A percentile compares a stretch with the other conserved stretches of the same genome.
Conservation (phyloP, 1,140 invertebrate genomes). For the Pachypeltis micranthus region DNA sequence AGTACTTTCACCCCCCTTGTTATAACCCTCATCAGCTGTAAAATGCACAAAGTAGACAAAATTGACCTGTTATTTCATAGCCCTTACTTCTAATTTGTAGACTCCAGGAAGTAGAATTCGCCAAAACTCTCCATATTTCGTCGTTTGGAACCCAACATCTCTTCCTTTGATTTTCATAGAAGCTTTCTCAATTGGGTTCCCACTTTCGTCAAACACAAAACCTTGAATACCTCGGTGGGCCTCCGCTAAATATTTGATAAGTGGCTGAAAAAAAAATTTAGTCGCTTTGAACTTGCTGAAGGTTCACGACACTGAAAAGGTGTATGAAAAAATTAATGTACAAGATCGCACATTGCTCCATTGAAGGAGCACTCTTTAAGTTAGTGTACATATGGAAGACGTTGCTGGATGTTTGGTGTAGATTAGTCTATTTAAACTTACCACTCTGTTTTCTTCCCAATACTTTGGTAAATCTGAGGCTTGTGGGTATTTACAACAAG, state of each 20-base stretch:
- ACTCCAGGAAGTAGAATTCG: slow-evolving; percentile 26
- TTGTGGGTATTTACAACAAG: slow-evolving; percentile 91
- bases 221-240: slow-evolving; percentile 75
- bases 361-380: neutral
- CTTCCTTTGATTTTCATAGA: slow-evolving; percentile 71
- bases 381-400: too few relatives aligned
- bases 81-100: slow-evolving; percentile 29
- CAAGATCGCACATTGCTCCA: neutral
- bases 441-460: slow-evolving; percentile 90
- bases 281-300: neutral
- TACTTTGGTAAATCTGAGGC: slow-evolving; percentile 73
- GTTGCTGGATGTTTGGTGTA: too few relatives aligned
- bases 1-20: too few relatives aligned
- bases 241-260: slow-evolving; percentile 77
- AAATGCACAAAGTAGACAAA: too few relatives aligned
- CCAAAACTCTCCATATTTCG: slow-evolving; percentile 78
- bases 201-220: slow-evolving; percentile 69
- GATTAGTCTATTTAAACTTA: slow-evolving; percentile 34
- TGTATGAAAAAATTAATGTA: neutral
- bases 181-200: slow-evolving; percentile 69
- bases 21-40: too few relatives aligned
- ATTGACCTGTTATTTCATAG: too few relatives aligned
- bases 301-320: neutral
- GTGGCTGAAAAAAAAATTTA: slow-evolving; percentile 41
- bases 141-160: slow-evolving; percentile 77